Evolutionary conservation across 2,113 vertebrate genomes (phyloP).

Genomic region (Naja naja): DNA sequence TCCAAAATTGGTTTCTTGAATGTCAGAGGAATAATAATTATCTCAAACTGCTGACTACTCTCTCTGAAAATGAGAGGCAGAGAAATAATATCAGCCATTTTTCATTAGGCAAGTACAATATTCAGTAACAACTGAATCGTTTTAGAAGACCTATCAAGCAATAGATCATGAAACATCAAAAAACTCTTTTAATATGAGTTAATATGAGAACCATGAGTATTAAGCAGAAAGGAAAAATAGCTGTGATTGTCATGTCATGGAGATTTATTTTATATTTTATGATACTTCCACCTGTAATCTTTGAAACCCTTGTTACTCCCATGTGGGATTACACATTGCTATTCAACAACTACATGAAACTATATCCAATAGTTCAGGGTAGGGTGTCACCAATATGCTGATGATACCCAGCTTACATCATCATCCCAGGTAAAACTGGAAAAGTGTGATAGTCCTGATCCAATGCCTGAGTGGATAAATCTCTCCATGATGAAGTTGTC

Average conservation of each 20-base stretch:
- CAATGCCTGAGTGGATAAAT: background rate
- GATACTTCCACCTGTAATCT: background rate
- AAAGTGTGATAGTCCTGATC: background rate
- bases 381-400: background rate
- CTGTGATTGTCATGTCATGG: background rate
- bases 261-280: background rate
- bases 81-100: background rate
- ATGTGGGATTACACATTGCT: background rate
- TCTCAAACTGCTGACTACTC: background rate
- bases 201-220: background rate
- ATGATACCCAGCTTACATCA: background rate
- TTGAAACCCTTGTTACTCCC: background rate
- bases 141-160: background rate
- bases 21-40: conserved; percentile 8
- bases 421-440: background rate
- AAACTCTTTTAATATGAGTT: too few species aligned
- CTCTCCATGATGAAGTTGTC: background rate
- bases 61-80: background rate
- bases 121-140: background rate
- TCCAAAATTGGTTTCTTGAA: conserved; percentile 7
- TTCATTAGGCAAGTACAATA: background rate
- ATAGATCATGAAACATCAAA: background rate
- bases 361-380: background rate
- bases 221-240: background rate
- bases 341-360: background rate